Evolutionary conservation across 2,113 vertebrate species (phyloP), one percentile per base, ranked within the genome.

Genomic region (Gymnorhina tibicen): DNA sequence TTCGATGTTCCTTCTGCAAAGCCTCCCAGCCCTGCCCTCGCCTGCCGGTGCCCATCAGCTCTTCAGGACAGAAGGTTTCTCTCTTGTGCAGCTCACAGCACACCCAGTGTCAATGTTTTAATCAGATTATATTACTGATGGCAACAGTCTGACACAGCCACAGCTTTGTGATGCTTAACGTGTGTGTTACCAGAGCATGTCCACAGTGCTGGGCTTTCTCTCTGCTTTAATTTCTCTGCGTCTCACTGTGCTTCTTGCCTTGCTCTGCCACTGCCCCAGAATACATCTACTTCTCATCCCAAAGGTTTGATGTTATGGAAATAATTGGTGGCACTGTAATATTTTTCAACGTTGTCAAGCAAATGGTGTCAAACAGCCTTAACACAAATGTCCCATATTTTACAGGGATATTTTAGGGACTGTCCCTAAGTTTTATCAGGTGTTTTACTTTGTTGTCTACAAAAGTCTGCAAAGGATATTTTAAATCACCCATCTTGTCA

Each of bases 141-240:
- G 41, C 4, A 19, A 5, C 9, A 26, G 16, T 23, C 66, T 19
- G 49, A 12, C 30, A 56, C 33, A 84, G 81, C 44, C 6, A 3
- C 0, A 50, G 56, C 10, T 52, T 52, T 70, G 52, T 1, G 4
- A n/a, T n/a, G 27, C 41, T 91, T n/a, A 49, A n/a, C 1, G 0
- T 24, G 27, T 24, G n/a, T 32, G 21, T n/a, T 35, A n/a, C 26
- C 74, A 63, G 20, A 70, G 39, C 30, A 19, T 0, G 4, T 15
- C 59, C 60, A 52, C 32, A 8, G 41, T 52, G 35, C 44, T 47
- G 69, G 23, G 35, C 21, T 87, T 77, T 47, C 50, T 52, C 35
- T 35, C 41, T 42, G 32, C 17, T 53, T 77, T 49, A 41, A 56
- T 66, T 87, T 41, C 69, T 50, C 58, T 59, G 16, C 1, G 3